A percentile compares a stretch with the other conserved stretches of the same genome.
Conservation (phyloP, 2,113 vertebrate genomes). For the Corythornis cristatus region DNA sequence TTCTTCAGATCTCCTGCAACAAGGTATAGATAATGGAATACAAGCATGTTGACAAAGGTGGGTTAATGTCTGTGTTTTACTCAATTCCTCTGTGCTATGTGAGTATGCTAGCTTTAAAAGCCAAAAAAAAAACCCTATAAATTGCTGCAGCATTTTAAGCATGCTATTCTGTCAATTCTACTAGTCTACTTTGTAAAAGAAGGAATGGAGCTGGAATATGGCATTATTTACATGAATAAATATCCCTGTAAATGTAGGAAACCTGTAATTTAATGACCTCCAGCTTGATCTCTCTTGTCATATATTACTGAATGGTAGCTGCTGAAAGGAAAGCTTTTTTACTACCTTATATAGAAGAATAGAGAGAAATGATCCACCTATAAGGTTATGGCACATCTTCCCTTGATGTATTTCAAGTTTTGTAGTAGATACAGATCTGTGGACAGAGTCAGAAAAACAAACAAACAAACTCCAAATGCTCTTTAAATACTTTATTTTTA, state of each 20-base stretch:
- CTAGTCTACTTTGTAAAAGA: not conserved
- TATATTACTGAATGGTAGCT: not conserved
- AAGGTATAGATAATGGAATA: not conserved
- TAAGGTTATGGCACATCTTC: not conserved
- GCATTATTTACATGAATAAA: not conserved
- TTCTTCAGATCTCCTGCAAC: too few species aligned
- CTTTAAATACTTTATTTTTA: not conserved
- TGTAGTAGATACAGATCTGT: not conserved
- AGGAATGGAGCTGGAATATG: not conserved
- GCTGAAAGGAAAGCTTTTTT: not conserved
- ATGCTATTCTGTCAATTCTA: not conserved
- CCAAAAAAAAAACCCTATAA: not conserved
- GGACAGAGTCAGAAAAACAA: not conserved
- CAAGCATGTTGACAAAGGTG: not conserved
- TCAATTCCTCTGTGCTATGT: not conserved
- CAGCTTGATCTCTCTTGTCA: not conserved
- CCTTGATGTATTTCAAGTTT: not conserved
- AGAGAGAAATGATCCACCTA: not conserved
- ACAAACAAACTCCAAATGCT: fast-evolving
- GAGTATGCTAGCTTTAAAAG: not conserved
- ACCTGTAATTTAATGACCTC: not conserved
- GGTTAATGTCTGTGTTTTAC: not conserved
- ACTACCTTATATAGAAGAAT: not conserved
- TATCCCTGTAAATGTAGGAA: not conserved
- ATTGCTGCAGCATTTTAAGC: not conserved